phyloP scores from a whole-genome alignment of 2,888 invertebrate genomes.

The Xestia xanthographa region DNA sequence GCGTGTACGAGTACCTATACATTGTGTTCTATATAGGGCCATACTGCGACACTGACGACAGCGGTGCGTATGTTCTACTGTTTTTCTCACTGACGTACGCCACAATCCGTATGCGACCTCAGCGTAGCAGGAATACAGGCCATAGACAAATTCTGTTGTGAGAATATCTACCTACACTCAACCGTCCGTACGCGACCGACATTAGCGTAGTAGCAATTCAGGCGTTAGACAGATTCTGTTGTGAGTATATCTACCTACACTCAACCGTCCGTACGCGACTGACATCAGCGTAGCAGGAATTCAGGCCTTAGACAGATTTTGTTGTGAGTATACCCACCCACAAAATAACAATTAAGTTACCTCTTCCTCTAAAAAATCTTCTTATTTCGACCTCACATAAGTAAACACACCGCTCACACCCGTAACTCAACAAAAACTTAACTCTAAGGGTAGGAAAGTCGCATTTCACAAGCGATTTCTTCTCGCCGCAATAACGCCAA shows the following conservation, averaged over 20 bases:
- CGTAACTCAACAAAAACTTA: slow-evolving; percentile 61
- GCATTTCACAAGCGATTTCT: slow-evolving; percentile 76
- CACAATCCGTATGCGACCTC: no score
- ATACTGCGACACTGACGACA: no score
- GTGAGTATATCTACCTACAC: neutral
- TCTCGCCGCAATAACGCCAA: slow-evolving; percentile 80
- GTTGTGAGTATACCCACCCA: neutral
- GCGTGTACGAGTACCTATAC: no score
- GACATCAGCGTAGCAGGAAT: no score
- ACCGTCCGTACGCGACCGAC: no score
- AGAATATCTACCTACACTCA: neutral
- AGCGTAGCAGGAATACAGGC: no score
- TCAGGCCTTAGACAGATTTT: neutral
- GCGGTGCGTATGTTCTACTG: no score
- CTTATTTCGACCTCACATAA: slow-evolving; percentile 21
- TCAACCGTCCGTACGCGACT: no score
- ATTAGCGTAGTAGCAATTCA: no score
- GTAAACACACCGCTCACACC: slow-evolving; percentile 46
- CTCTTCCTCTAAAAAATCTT: neutral
- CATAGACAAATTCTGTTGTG: neutral
- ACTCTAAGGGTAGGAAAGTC: slow-evolving; percentile 70
- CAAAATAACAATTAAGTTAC: neutral
- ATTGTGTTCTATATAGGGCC: no score
- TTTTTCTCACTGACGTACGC: no score
- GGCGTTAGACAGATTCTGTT: neutral